These are phyloP conservation scores for Oligia latruncula DNA, from an alignment of 2,888 invertebrate genomes.

Conservation along the genomic window DNA sequence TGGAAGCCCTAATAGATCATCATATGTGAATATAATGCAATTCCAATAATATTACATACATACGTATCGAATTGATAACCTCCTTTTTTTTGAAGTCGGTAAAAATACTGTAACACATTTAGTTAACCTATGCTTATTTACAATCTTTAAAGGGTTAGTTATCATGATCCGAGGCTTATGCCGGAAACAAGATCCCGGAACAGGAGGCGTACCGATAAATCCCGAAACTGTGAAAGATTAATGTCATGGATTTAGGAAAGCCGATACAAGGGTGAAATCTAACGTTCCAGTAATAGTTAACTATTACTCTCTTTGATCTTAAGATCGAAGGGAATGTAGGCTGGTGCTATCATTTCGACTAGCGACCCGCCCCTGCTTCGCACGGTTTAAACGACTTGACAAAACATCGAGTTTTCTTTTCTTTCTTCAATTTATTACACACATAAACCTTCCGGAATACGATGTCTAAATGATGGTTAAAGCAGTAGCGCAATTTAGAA, in stretches of 20 bases:
- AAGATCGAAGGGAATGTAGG: neutral
- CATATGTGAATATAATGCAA: too few relatives aligned
- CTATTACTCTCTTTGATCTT: too few relatives aligned
- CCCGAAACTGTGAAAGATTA: conserved; percentile 14
- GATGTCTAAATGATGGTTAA: neutral
- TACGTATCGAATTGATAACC: too few relatives aligned
- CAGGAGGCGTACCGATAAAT: neutral
- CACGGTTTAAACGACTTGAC: neutral
- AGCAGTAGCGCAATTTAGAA: neutral
- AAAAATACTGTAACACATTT: neutral
- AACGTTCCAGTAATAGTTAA: neutral
- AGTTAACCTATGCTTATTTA: neutral
- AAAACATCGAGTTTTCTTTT: neutral
- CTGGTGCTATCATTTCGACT: too few relatives aligned
- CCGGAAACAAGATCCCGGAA: neutral
- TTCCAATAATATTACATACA: too few relatives aligned
- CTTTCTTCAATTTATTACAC: neutral
- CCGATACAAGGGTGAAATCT: neutral
- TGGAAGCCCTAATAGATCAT: too few relatives aligned
- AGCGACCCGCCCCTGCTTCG: neutral
- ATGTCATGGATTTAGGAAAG: conserved; percentile 13
- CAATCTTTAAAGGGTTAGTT: neutral
- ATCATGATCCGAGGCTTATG: neutral
- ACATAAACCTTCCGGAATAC: neutral
- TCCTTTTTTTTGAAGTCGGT: too few relatives aligned